Conservation (phyloP, 2,113 vertebrate genomes). For the Oceanites oceanicus region DNA sequence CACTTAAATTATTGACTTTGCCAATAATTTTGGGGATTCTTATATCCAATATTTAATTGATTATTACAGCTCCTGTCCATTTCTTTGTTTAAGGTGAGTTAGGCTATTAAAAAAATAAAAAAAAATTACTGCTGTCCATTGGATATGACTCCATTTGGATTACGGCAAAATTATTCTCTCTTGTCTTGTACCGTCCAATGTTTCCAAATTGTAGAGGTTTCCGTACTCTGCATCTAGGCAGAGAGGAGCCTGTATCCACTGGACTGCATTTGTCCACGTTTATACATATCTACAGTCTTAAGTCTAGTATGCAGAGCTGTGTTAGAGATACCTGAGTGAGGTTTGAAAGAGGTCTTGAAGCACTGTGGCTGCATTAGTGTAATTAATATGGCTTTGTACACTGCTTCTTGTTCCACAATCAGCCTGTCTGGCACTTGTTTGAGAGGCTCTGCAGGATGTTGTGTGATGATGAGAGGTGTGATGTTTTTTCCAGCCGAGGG, state of each 20-base stretch:
- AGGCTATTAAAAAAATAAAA: neutral
- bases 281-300: neutral
- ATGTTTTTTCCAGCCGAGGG: neutral
- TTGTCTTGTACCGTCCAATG: neutral
- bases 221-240: rapidly evolving
- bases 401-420: neutral
- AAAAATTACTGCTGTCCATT: neutral
- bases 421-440: neutral
- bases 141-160: neutral
- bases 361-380: neutral
- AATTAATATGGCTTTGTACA: neutral
- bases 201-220: neutral
- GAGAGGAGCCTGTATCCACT: neutral
- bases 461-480: neutral
- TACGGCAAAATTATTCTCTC: neutral
- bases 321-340: neutral
- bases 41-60: neutral
- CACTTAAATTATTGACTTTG: neutral
- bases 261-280: neutral
- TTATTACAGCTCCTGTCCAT: neutral
- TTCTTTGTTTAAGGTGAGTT: neutral
- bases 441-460: neutral
- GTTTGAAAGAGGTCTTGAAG: neutral
- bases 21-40: neutral
- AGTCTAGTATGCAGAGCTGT: neutral